phyloP scores from a whole-genome alignment of 2,888 invertebrate genomes.

The Drosophila ochracea region DNA sequence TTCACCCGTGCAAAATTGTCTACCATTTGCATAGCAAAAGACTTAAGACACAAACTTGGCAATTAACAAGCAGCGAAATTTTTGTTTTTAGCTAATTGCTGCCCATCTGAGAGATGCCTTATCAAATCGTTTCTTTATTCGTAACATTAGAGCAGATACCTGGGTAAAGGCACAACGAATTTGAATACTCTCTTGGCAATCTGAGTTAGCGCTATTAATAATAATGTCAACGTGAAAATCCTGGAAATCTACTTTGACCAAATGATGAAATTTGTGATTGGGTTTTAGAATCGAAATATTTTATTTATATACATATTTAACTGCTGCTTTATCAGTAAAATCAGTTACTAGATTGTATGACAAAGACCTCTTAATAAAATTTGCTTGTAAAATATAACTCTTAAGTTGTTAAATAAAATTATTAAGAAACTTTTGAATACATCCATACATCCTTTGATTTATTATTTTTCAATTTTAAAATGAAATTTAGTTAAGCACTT shows the following conservation, averaged over 20 bases:
- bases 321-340: not conserved
- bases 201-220: not conserved
- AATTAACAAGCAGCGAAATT: conserved; percentile 74
- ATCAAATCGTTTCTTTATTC: conserved; percentile 35
- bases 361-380: too few species aligned
- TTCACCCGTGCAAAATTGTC: conserved; percentile 56
- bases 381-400: too few species aligned
- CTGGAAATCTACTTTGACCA: not conserved
- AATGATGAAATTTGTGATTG: not conserved
- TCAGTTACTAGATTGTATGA: too few species aligned
- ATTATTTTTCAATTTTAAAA: not conserved
- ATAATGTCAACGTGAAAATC: not conserved
- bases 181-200: conserved; percentile 11
- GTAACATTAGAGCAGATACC: conserved; percentile 9
- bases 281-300: not conserved
- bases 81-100: conserved; percentile 54
- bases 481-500: not conserved
- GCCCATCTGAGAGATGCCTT: conserved; percentile 36
- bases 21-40: conserved; percentile 61
- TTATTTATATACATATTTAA: not conserved
- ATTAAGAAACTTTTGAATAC: not conserved
- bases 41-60: conserved; percentile 62
- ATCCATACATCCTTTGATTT: not conserved
- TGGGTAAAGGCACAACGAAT: conserved; percentile 7
- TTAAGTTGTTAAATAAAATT: not conserved